phyloP scores from a whole-genome alignment of 2,888 invertebrate genomes.

The Proisotoma minuta region DNA sequence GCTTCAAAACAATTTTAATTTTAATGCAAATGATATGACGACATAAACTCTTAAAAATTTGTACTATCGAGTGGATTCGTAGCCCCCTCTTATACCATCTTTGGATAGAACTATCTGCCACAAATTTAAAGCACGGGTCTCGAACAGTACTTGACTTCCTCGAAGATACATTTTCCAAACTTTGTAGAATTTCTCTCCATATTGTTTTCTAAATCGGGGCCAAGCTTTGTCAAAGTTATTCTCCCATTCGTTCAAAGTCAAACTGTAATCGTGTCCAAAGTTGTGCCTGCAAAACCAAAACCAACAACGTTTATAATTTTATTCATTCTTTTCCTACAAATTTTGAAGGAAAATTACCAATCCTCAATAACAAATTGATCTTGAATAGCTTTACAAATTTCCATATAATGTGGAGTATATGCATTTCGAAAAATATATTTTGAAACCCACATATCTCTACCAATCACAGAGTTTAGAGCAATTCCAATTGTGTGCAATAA shows the following conservation, averaged over 20 bases:
- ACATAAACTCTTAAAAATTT: too few species aligned
- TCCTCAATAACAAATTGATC: conserved; percentile 30
- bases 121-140: conserved; percentile 18
- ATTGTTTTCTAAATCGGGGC: conserved; percentile 20
- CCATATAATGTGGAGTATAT: background rate
- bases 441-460: background rate
- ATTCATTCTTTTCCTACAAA: too few species aligned
- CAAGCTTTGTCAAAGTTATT: conserved; percentile 27
- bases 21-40: too few species aligned
- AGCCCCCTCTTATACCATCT: conserved; percentile 22
- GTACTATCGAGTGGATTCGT: conserved; percentile 10
- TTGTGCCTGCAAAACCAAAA: too few species aligned
- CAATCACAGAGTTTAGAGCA: background rate
- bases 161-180: conserved; percentile 29
- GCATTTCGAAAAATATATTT: conserved; percentile 7
- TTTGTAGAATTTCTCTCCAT: conserved; percentile 23
- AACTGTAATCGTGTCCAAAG: conserved; percentile 32
- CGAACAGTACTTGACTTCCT: conserved; percentile 19
- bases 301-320: too few species aligned
- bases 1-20: too few species aligned
- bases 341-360: too few species aligned
- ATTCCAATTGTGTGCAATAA: conserved; percentile 11
- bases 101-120: conserved; percentile 32
- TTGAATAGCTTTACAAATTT: conserved; percentile 13
- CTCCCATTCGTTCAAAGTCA: conserved; percentile 32